Evolutionary conservation across 2,113 vertebrate species (phyloP), one percentile per base, ranked within the genome.

Genomic region (Ophthalmolycus amberensis): DNA sequence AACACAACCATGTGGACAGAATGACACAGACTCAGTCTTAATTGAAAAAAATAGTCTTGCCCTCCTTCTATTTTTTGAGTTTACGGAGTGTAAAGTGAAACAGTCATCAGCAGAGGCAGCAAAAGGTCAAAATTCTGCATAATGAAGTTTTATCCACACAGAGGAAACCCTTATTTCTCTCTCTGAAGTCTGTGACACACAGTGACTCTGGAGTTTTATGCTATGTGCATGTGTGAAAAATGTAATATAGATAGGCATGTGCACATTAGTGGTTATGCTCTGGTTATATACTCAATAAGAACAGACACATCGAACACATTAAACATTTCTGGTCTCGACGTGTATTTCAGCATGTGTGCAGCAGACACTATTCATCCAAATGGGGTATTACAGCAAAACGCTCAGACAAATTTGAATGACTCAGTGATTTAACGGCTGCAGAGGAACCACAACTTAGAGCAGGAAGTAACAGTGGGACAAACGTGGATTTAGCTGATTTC

Each of bases 361-460:
- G 82, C 66, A 46, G 83, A 86, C 66, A 54, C 44, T 40, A 54
- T 77, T 75, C 63, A 75, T 68, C 71, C 73, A 75, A 81, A 75
- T 72, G 56, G 34, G 37, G 42, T 37, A 84, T 75, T 66, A 73
- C 56, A 85, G 80, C 70, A 62, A 81, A 89, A 79, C 11, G 38
- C 71, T 77, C 86, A 32, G 59, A 83, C 80, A 85, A 75, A 87
- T 87, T 52, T 74, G 14, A 87, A 84, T 48, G 82, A 80, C 78
- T 85, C 82, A 15, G 72, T 67, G 84, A 88, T 80, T 85, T 77
- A 77, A 85, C 84, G 65, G 83, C 87, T 79, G 71, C 37, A 6
- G 70, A 82, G 69, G 48, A 90, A 91, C 91, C 91, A 88, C 89
- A 90, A 86, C 75, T 80, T 65, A 85, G 76, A 79, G 75, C 85